Base-by-base conservation (phyloP, 1,140 invertebrate genomes). In the Drosophila serrata region DNA sequence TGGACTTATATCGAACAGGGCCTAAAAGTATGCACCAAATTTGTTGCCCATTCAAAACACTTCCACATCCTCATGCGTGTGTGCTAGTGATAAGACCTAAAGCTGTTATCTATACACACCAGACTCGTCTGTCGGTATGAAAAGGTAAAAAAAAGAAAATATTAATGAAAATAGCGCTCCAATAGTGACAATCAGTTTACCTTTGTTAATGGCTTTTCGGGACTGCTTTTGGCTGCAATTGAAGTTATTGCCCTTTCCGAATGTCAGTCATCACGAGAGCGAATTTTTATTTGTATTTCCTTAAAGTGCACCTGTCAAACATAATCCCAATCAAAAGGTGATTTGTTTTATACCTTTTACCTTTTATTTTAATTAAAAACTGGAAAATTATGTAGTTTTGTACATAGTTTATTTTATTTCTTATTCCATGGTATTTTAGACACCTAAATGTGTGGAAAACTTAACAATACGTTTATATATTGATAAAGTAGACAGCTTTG, bases 11-110 rank as follows among this genome's bases (percentile, higher is more conserved):
- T 22, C 12, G 12, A 48, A 12, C 3, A 7, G 46, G 15, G 51
- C 68, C 68, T 27, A 70, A 72, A 72, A 70, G 68, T 70, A 70
- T 72, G 24, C 68, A 22, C 17, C 43, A 24, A 6, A 9, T 46
- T 13, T 2, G 15, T 12, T 6, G 22, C 2, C 9, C n/a, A n/a
- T n/a, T n/a, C n/a, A n/a, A n/a, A n/a, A n/a, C n/a, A n/a, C n/a
- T 27, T 40, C 1, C 4, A 37, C 13, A 6, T 27, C 15, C 22
- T 6, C 11, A 12, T 35, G 43, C 40, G 33, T 29, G 8, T 12
- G 19, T 37, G 57, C 24, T 6, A 22, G 13, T 65, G 65, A 69
- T 69, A 69, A 69, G 61, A 43, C 9, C 22, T 15, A 39, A 51
- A 33, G 46, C 22, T 51, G 35, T 65, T 69, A 69, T 69, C 65